phyloP scores from a whole-genome alignment of 53 echinoderm and acorn worm species.

The Apostichopus leukothele region DNA sequence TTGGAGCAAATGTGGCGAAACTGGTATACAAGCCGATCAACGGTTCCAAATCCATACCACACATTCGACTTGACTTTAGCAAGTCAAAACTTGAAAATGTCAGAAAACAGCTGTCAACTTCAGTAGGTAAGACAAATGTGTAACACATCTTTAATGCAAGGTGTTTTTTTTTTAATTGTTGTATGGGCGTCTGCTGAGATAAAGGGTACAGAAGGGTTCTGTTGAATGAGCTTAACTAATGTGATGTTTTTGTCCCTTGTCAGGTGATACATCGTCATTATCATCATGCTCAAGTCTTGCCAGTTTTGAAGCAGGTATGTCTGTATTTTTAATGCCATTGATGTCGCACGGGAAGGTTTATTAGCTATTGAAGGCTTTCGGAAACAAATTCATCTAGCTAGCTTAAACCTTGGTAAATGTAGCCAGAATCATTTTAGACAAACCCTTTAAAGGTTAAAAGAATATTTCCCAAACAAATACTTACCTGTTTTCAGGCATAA shows the following conservation, averaged over 20 bases:
- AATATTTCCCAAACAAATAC: background rate
- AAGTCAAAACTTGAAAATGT: background rate
- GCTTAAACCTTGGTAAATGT: background rate
- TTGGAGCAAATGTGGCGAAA: background rate
- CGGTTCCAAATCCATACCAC: background rate
- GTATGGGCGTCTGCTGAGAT: background rate
- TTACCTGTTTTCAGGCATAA: background rate
- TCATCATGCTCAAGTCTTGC: background rate
- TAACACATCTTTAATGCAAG: background rate
- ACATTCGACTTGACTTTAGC: background rate
- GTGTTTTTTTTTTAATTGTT: background rate
- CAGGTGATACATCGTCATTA: background rate
- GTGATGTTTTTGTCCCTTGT: background rate
- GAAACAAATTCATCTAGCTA: background rate
- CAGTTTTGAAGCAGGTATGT: background rate
- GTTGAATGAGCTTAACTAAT: background rate
- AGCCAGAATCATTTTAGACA: background rate
- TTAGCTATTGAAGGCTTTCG: background rate
- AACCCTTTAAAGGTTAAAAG: background rate
- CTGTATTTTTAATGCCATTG: background rate
- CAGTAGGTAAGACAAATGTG: background rate
- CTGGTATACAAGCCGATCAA: background rate
- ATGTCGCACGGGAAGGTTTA: background rate
- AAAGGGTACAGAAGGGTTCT: background rate
- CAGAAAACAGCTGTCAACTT: background rate